Conservation (phyloP, 2,797 vertebrate species). For the Holocentrus rufus region DNA sequence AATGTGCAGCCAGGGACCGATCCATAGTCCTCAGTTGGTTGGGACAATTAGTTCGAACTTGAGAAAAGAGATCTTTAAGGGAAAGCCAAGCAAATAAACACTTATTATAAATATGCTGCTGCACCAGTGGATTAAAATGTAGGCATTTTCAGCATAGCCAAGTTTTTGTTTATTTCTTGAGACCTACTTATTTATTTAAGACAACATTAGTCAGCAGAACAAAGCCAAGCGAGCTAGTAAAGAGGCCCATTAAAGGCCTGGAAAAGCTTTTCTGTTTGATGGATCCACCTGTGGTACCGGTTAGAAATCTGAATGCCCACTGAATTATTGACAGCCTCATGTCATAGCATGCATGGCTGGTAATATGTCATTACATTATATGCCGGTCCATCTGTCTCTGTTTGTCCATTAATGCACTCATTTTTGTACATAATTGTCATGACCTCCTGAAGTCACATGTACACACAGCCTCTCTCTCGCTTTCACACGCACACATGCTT, state of each 20-base stretch:
- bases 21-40: not conserved
- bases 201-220: constrained; percentile 79
- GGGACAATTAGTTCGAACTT: constrained; percentile 36
- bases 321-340: constrained; percentile 72
- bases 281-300: constrained; percentile 60
- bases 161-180: constrained; percentile 73
- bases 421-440: not conserved
- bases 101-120: constrained; percentile 37
- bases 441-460: not conserved
- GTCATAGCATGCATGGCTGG: constrained; percentile 34
- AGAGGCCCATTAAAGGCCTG: constrained; percentile 72
- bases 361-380: constrained; percentile 38
- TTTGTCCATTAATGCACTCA: constrained; percentile 4
- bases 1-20: not conserved
- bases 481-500: not conserved
- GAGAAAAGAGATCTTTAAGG: constrained; percentile 39
- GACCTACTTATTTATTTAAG: constrained; percentile 79
- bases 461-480: not conserved
- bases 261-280: constrained; percentile 73
- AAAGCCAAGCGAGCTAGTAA: constrained; percentile 54
- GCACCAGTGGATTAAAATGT: constrained; percentile 45
- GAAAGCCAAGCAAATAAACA: constrained; percentile 23
- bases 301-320: constrained; percentile 45
- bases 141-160: constrained; percentile 51
- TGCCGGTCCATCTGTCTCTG: constrained; percentile 13